phyloP scores from a whole-genome alignment of 1,140 invertebrate species.

The Drosophila fuyamai region DNA sequence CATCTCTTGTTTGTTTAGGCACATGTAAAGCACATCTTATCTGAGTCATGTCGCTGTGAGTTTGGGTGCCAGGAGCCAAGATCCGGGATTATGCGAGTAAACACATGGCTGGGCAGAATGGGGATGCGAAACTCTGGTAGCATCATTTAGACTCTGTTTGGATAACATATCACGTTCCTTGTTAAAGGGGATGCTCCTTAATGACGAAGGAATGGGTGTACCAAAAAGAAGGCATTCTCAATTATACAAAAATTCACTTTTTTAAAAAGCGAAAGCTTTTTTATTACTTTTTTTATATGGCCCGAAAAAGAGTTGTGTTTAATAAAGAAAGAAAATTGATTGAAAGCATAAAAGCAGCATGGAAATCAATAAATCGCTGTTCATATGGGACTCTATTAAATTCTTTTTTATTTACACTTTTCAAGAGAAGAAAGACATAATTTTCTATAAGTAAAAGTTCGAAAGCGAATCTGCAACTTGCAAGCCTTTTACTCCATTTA shows the following conservation, averaged over 20 bases:
- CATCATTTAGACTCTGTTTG: constrained; percentile 33
- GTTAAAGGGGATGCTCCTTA: constrained; percentile 1
- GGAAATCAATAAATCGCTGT: too few relatives aligned
- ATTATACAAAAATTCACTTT: background rate
- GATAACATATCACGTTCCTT: constrained; percentile 36
- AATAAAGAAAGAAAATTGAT: too few relatives aligned
- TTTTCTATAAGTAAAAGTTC: background rate
- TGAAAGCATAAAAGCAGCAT: too few relatives aligned
- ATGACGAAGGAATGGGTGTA: constrained; percentile 7
- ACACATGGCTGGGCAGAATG: constrained; percentile 28
- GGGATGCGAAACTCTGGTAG: constrained; percentile 27
- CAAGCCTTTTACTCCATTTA: constrained; percentile 3
- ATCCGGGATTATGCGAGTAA: constrained; percentile 62
- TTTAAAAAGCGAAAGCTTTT: background rate
- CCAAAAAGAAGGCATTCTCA: background rate
- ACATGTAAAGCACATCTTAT: constrained; percentile 81
- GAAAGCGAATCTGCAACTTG: background rate
- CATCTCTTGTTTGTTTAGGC: constrained; percentile 71
- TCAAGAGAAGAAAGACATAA: too few relatives aligned
- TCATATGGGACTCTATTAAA: too few relatives aligned
- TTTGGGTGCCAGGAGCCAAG: constrained; percentile 30
- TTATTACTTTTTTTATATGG: background rate
- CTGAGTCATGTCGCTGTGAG: constrained; percentile 57
- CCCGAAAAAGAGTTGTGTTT: too few relatives aligned
- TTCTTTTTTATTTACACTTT: too few relatives aligned